These are phyloP conservation scores for Dolichallabes microphthalmus DNA, from an alignment of 2,113 vertebrate genomes.

Conservation along the genomic window DNA sequence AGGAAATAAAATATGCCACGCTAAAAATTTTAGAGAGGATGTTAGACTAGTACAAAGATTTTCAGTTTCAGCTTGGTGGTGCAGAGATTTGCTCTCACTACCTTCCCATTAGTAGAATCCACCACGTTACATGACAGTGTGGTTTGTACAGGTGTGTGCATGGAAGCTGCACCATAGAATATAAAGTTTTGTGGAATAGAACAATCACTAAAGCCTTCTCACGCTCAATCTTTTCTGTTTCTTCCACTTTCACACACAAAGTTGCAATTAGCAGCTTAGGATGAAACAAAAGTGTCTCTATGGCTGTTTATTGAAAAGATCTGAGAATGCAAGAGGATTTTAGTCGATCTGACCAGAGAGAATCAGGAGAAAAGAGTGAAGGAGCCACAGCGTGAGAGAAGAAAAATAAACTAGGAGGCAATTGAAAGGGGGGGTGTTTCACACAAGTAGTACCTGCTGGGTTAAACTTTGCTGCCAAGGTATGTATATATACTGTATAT, in stretches of 20 bases:
- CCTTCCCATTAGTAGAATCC: background rate
- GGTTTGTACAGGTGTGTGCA: background rate
- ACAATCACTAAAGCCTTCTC: background rate
- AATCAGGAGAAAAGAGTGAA: conserved; percentile 28
- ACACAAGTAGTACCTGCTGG: conserved; percentile 40
- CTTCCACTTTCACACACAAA: conserved; percentile 21
- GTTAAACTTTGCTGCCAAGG: conserved; percentile 6
- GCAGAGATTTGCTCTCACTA: background rate
- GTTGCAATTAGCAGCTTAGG: conserved; percentile 37
- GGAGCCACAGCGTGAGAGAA: background rate
- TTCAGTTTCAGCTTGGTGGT: background rate
- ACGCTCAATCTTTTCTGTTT: background rate
- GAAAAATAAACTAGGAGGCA: conserved; percentile 18
- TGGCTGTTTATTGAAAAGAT: conserved; percentile 12
- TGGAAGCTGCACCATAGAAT: background rate
- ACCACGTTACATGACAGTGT: background rate
- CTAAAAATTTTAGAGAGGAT: too few species aligned
- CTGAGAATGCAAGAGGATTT: conserved; percentile 42
- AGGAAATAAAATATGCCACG: too few species aligned
- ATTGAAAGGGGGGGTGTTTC: conserved; percentile 4
- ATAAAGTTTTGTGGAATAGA: background rate
- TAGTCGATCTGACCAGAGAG: conserved; percentile 25
- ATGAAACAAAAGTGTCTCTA: conserved; percentile 37
- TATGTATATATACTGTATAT: background rate
- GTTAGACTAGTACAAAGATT: background rate